Base-by-base conservation (phyloP, 2,113 vertebrate genomes). In the Siphamia tubifer region DNA sequence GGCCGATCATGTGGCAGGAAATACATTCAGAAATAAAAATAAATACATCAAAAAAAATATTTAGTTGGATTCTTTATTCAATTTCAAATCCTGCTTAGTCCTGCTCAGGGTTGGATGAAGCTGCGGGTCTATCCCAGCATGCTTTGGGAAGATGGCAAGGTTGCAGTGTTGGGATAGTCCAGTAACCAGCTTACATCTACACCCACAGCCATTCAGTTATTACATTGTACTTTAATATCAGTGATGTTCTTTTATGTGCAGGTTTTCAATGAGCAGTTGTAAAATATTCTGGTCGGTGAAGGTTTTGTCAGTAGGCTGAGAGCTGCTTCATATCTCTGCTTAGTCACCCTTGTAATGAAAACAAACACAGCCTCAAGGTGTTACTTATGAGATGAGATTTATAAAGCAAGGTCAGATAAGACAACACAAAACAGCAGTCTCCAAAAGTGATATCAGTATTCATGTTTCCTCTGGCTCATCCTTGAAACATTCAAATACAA, bases 341-440 rank as follows among this genome's bases (percentile, higher is more conserved):
- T 55, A 47, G 45, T 66, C 53, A 66, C 39, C 71, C 54, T 25
- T 71, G 64, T 79, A 72, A 79, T 79, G 55, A 86, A 83, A 83
- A 73, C 77, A 78, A 86, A 79, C 42, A 71, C 61, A 71, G 44
- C 64, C 74, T 60, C 23, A 8, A 76, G 65, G 71, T 72, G 44
- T 70, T 63, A 63, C 44, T 74, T 62, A 34, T 68, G 35, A 79
- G 54, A 51, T 51, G 27, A 12, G 75, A 56, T 70, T 79, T 47
- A 58, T 53, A 44, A 55, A 65, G 53, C 65, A 79, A 81, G 68
- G 77, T 74, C 68, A 77, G 17, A 57, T 11, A 0, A 57, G 28
- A 51, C 12, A 35, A 43, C 54, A 39, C 21, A 51, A 55, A 56
- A 69, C 62, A 68, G 44, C 27, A 39, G 47, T 44, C 16, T 30